A percentile compares a stretch with the other conserved stretches of the same genome.
These are phyloP conservation scores for Ginglymostoma cirratum DNA, from an alignment of 2,113 vertebrate species.

Conservation along the genomic window DNA sequence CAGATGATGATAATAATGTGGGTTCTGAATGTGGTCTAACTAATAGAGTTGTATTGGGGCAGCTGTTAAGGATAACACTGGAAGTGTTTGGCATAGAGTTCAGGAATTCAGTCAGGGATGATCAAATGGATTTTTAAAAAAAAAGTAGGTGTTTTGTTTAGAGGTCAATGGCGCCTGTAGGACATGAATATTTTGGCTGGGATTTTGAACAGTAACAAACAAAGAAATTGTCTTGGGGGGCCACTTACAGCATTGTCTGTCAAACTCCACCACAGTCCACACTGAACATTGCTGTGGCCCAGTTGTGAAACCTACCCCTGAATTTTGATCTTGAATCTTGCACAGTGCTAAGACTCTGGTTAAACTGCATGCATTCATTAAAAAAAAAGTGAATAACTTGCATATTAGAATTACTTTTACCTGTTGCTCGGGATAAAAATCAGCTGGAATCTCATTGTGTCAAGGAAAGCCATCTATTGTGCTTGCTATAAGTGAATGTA, in stretches of 20 bases:
- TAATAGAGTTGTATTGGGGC: not conserved
- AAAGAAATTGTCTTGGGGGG: not conserved
- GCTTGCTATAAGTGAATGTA: not conserved
- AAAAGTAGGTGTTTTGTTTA: not conserved
- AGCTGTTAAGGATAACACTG: not conserved
- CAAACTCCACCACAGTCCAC: not conserved
- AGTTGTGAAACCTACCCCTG: not conserved
- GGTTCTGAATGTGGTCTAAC: not conserved
- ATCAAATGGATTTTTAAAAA: not conserved
- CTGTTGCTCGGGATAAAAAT: not conserved
- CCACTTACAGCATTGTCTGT: not conserved
- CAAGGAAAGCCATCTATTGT: not conserved
- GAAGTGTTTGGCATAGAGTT: not conserved
- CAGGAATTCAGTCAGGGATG: not conserved
- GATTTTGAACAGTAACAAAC: not conserved
- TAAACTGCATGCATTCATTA: constrained; percentile 1
- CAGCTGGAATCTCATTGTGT: not conserved
- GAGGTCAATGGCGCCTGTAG: not conserved
- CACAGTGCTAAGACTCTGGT: not conserved
- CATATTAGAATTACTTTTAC: not conserved
- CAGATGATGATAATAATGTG: not conserved
- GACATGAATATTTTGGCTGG: not conserved
- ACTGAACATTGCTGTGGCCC: not conserved
- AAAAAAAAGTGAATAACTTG: not conserved
- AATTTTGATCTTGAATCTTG: not conserved